Conservation (phyloP, 2,113 vertebrate genomes). For the Boulengeromyrus knoepffleri region DNA sequence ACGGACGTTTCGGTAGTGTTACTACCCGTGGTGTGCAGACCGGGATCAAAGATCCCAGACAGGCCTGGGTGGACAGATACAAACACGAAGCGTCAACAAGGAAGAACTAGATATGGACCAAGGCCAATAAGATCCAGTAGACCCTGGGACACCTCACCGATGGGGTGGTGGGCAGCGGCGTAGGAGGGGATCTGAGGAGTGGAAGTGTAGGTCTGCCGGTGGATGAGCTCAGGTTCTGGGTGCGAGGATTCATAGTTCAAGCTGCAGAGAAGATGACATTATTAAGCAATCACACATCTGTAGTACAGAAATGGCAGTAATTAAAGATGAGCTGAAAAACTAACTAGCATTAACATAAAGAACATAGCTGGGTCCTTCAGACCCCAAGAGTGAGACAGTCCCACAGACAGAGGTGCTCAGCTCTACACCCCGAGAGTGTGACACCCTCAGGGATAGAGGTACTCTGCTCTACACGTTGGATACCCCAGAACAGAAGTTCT, state of each 20-base stretch:
- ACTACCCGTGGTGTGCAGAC: slow-evolving; percentile 67
- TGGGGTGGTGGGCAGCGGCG: slow-evolving; percentile 73
- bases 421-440: background rate
- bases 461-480: background rate
- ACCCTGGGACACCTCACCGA: slow-evolving; percentile 64
- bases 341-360: background rate
- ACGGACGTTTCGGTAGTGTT: slow-evolving; percentile 88
- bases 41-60: slow-evolving; percentile 77
- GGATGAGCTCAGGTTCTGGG: slow-evolving; percentile 84
- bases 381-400: background rate
- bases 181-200: slow-evolving; percentile 85
- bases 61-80: slow-evolving; percentile 54
- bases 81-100: background rate
- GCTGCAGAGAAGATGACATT: slow-evolving; percentile 52
- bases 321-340: background rate
- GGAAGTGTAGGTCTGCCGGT: slow-evolving; percentile 79
- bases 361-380: background rate
- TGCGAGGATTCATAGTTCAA: slow-evolving; percentile 88
- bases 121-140: background rate
- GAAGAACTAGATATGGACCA: background rate
- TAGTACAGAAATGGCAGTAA: background rate
- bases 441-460: background rate
- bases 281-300: background rate
- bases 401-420: background rate
- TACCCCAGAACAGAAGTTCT: background rate